A percentile compares a stretch with the other conserved stretches of the same genome.
Evolutionary conservation across 2,888 invertebrate genomes (phyloP).

Genomic region (Sylvicola fuscatus): DNA sequence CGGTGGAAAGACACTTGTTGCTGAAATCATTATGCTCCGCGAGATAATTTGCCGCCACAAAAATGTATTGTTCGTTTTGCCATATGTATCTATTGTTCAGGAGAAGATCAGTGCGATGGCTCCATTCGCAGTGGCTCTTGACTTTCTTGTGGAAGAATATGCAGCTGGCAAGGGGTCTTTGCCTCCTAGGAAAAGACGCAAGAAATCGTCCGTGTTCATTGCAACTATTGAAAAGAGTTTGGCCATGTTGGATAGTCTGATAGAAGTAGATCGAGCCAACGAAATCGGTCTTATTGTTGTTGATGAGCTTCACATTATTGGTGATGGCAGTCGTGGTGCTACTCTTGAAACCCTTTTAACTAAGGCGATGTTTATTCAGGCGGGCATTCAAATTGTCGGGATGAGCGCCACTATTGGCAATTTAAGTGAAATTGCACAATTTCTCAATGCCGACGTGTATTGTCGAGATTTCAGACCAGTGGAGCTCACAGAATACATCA

Average conservation of each 20-base stretch:
- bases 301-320: slow-evolving; percentile 87
- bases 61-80: slow-evolving; percentile 76
- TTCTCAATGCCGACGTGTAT: slow-evolving; percentile 65
- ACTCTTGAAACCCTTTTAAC: slow-evolving; percentile 65
- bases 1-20: slow-evolving; percentile 93
- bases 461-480: slow-evolving; percentile 77
- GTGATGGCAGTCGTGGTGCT: slow-evolving; percentile 69
- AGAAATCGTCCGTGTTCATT: slow-evolving; percentile 62
- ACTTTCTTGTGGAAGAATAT: slow-evolving; percentile 88
- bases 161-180: slow-evolving; percentile 74
- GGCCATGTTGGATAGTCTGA: slow-evolving; percentile 63
- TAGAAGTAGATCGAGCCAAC: slow-evolving; percentile 50
- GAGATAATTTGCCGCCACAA: slow-evolving; percentile 62
- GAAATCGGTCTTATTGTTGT: slow-evolving; percentile 65
- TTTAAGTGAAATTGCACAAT: slow-evolving; percentile 54
- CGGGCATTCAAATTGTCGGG: slow-evolving; percentile 66
- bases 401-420: slow-evolving; percentile 98
- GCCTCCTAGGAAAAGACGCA: slow-evolving; percentile 54
- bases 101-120: slow-evolving; percentile 70
- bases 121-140: slow-evolving; percentile 68
- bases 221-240: slow-evolving; percentile 92
- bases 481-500: slow-evolving; percentile 61
- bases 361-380: slow-evolving; percentile 52
- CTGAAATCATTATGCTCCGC: slow-evolving; percentile 79
- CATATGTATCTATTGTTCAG: slow-evolving; percentile 92